Evolutionary conservation across 2,797 vertebrate genomes (phyloP), one percentile per base, ranked within the genome.

Genomic region (Moxostoma hubbsi): DNA sequence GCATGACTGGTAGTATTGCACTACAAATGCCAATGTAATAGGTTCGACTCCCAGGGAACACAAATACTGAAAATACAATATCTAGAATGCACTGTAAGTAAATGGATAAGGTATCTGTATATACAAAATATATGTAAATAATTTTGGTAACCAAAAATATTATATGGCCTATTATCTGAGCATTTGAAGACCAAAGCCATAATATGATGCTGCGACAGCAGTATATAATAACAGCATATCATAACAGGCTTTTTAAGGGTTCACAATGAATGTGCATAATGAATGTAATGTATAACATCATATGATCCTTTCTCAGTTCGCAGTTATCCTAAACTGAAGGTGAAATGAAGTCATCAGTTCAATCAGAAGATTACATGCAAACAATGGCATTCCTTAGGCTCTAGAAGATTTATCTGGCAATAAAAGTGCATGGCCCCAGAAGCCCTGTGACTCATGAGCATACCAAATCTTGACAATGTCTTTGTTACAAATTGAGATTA

Each of bases 401-500:
- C 66, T 83, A 82, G 86, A 88, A 88, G 87, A 92, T 91, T 91
- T 89, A 89, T 90, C 85, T 86, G 84, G 82, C 85, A 82, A 81
- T 83, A 82, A 86, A 88, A 89, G 84, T 68, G 51, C 75, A 69
- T 82, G 85, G 75, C 84, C 86, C 75, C 79, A 66, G 81, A 81
- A 83, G 85, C 86, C 81, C 75, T 53, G 83, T 87, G 85, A 87
- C 87, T 90, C 85, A 89, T 89, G 89, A 89, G 89, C 82, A 16
- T 49, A 87, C 87, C 80, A 80, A 87, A 88, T 90, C 87, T 90
- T 92, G 89, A 90, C 91, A 92, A 91, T 88, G 88, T 92, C 91
- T 93, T 92, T 92, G 90, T 94, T 92, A 92, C 87, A 90, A 92
- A 91, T 84, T 84, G 86, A 89, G 87, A 93, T 90, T 92, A 93